phyloP scores from a whole-genome alignment of 2,888 invertebrate species.

The Opisthograptis luteolata region DNA sequence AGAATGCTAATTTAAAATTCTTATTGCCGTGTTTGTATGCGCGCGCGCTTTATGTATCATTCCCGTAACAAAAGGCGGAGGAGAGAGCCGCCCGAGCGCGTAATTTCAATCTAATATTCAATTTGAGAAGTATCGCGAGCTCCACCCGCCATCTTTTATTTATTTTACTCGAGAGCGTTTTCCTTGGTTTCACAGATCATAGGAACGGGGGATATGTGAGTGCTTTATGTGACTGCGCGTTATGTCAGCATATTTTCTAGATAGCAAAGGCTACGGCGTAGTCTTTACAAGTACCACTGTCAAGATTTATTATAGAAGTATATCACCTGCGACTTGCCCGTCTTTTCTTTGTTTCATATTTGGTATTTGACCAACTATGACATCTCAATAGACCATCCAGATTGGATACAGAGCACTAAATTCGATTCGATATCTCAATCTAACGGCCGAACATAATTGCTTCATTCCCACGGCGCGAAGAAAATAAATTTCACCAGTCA shows the following conservation, averaged over 20 bases:
- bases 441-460: conserved; percentile 65
- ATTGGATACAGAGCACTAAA: conserved; percentile 55
- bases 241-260: conserved; percentile 27
- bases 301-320: background rate
- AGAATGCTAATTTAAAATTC: conserved; percentile 85
- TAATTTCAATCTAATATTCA: conserved; percentile 84
- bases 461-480: conserved; percentile 69
- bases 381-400: conserved; percentile 15
- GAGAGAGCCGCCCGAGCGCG: conserved; percentile 77
- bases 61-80: conserved; percentile 77
- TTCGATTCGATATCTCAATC: conserved; percentile 63
- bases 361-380: conserved; percentile 1
- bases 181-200: conserved; percentile 61
- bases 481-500: conserved; percentile 72
- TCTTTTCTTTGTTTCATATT: background rate
- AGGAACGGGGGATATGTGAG: conserved; percentile 47
- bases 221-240: conserved; percentile 32
- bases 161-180: conserved; percentile 68
- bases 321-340: background rate
- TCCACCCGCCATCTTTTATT: conserved; percentile 73
- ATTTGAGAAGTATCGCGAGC: conserved; percentile 78
- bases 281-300: no score
- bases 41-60: conserved; percentile 81
- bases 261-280: background rate
- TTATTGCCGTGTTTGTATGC: conserved; percentile 81